Evolutionary conservation across 2,113 vertebrate species (phyloP).

Genomic region (Trogon surrucura): DNA sequence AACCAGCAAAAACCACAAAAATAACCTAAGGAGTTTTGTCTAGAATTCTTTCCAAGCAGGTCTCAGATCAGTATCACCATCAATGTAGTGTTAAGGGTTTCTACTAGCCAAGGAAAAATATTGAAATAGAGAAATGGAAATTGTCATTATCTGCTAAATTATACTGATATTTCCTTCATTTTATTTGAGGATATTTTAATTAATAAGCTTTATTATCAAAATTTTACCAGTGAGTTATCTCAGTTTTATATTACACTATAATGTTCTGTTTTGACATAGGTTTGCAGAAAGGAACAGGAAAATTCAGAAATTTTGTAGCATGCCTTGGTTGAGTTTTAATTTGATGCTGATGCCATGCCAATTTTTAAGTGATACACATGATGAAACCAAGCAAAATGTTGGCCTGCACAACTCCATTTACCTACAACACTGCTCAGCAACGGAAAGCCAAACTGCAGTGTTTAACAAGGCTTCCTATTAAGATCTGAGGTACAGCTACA

Average conservation of each 20-base stretch:
- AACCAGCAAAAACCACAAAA: not conserved
- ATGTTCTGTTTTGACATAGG: not conserved
- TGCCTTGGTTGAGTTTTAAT: not conserved
- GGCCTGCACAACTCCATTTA: not conserved
- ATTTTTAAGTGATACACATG: not conserved
- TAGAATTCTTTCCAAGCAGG: not conserved
- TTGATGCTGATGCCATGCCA: not conserved
- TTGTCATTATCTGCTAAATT: not conserved
- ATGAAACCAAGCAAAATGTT: not conserved
- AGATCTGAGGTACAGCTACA: not conserved
- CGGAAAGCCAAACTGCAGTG: not conserved
- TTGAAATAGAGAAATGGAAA: not conserved
- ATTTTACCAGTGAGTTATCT: not conserved
- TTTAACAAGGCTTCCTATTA: not conserved
- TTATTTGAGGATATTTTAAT: not conserved
- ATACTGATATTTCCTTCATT: not conserved
- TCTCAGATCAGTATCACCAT: not conserved
- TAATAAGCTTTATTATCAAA: not conserved
- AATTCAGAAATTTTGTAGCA: not conserved
- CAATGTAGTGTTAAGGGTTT: not conserved
- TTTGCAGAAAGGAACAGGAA: not conserved
- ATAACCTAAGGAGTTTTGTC: not conserved
- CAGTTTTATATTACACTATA: not conserved
- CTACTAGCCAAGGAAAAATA: not conserved
- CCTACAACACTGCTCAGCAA: not conserved